phyloP scores from a whole-genome alignment of 2,797 vertebrate genomes.

The Diglossa cyanea region DNA sequence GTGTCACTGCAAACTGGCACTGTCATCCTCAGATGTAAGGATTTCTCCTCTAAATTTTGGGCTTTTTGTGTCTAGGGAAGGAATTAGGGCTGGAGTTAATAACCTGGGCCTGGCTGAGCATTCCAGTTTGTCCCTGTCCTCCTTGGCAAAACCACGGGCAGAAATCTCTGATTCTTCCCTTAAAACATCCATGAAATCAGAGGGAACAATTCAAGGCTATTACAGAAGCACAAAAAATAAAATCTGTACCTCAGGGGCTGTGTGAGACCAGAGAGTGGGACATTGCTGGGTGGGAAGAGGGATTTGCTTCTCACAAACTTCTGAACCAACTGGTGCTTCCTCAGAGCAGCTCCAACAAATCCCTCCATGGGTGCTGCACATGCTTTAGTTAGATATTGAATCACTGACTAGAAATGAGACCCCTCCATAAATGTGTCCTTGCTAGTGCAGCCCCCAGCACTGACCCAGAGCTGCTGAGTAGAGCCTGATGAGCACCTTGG shows the following conservation, averaged over 20 bases:
- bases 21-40: not conserved
- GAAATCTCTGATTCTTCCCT: not conserved
- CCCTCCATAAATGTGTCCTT: not conserved
- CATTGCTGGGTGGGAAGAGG: not conserved
- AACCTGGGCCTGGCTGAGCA: not conserved
- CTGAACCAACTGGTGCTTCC: not conserved
- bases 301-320: not conserved
- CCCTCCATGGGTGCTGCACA: not conserved
- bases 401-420: not conserved
- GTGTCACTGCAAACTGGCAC: not conserved
- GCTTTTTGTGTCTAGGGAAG: not conserved
- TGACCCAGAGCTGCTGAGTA: not conserved
- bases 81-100: not conserved
- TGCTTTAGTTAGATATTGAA: conserved; percentile 37
- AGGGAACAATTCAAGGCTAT: not conserved
- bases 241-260: not conserved
- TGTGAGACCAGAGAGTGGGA: not conserved
- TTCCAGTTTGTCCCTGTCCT: not conserved
- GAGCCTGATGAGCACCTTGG: not conserved
- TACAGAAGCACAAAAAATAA: not conserved
- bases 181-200: not conserved
- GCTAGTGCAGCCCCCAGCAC: rapidly evolving
- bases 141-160: not conserved
- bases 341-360: not conserved
- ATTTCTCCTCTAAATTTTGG: not conserved